Conservation (phyloP, 2,888 invertebrate genomes). For the Drosophila nr. perissopoda region DNA sequence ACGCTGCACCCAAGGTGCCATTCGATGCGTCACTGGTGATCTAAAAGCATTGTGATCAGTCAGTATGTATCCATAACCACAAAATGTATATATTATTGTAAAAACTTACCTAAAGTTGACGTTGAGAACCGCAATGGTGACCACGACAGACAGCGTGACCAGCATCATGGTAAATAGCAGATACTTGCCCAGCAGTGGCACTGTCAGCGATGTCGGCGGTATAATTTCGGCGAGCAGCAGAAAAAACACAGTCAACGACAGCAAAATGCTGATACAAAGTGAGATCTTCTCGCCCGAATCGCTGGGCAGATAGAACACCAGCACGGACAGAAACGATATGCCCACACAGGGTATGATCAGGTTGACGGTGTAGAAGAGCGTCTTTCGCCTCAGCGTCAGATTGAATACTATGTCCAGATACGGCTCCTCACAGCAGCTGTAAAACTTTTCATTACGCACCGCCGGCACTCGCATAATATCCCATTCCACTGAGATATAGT, state of each 20-base stretch:
- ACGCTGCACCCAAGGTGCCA: constrained; percentile 95
- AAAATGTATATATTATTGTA: neutral
- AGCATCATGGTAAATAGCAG: constrained; percentile 97
- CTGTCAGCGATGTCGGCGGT: constrained; percentile 96
- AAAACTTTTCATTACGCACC: constrained; percentile 95
- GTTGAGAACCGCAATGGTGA: constrained; percentile 96
- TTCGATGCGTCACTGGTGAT: constrained; percentile 95
- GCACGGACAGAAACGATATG: constrained; percentile 97
- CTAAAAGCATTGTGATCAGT: constrained; percentile 81
- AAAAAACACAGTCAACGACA: constrained; percentile 97
- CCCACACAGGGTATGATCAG: constrained; percentile 98
- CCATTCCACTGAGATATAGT: constrained; percentile 99
- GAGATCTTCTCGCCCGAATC: constrained; percentile 99
- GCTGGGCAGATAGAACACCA: constrained; percentile 98
- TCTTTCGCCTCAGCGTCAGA: constrained; percentile 96
- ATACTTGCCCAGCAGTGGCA: constrained; percentile 96
- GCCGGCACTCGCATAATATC: constrained; percentile 97
- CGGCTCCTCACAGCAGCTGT: constrained; percentile 98
- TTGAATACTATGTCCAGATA: constrained; percentile 99
- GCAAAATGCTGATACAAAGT: constrained; percentile 96
- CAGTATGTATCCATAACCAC: neutral
- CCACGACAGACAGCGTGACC: constrained; percentile 96
- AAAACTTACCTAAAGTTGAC: constrained; percentile 91
- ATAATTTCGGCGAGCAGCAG: constrained; percentile 96
- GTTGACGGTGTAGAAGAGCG: constrained; percentile 98